These are phyloP conservation scores for Squalus acanthias DNA, from an alignment of 2,797 vertebrate genomes.

Conservation along the genomic window DNA sequence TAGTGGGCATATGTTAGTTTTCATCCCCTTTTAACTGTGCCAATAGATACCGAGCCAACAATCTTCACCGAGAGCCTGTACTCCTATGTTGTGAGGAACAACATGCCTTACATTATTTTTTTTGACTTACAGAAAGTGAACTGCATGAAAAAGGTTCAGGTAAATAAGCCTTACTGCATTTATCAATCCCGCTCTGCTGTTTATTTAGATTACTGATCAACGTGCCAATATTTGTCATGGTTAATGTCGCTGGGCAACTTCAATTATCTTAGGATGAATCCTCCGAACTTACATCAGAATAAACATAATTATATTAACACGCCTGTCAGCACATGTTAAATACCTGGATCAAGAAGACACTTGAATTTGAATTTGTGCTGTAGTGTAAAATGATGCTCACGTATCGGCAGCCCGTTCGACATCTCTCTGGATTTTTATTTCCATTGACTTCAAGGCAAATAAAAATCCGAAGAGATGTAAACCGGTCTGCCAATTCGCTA, in stretches of 20 bases:
- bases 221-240: neutral
- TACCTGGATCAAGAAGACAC: no score
- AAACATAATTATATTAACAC: no score
- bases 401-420: no score
- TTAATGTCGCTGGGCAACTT: neutral
- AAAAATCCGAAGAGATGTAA: no score
- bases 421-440: no score
- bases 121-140: neutral
- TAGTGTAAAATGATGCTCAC: no score
- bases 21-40: neutral
- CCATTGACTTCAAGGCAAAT: no score
- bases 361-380: no score
- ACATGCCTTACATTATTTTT: neutral
- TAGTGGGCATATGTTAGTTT: neutral
- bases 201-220: neutral
- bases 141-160: neutral
- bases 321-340: no score
- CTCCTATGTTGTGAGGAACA: neutral
- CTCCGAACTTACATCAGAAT: no score
- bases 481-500: no score
- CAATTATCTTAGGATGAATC: neutral
- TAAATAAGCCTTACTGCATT: neutral
- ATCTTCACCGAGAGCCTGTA: neutral
- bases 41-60: neutral
- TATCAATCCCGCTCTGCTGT: accelerated